Conservation (phyloP, 1,140 invertebrate species). For the Sitodiplosis mosellana region DNA sequence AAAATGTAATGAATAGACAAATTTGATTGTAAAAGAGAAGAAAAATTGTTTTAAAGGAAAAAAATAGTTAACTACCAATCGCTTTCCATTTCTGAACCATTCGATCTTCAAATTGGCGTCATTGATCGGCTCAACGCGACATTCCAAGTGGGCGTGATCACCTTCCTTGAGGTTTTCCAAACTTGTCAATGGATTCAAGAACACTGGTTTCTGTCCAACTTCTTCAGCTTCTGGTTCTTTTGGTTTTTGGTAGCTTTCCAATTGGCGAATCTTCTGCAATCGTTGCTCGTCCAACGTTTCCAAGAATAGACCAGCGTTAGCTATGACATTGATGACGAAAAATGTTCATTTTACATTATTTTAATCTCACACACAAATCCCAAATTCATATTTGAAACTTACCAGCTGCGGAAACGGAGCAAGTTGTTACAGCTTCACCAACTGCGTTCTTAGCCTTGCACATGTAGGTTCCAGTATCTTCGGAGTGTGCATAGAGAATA, state of each 20-base stretch:
- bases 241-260: conserved; percentile 65
- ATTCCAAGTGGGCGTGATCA: conserved; percentile 87
- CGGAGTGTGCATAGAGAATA: conserved; percentile 88
- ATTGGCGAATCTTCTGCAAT: conserved; percentile 69
- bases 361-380: no score
- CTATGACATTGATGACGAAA: conserved; percentile 27
- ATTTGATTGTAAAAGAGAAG: no score
- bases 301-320: conserved; percentile 62
- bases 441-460: conserved; percentile 81
- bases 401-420: conserved; percentile 67
- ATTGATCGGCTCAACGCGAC: conserved; percentile 85
- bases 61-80: no score
- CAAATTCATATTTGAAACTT: conserved; percentile 16
- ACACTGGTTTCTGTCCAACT: conserved; percentile 62
- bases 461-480: conserved; percentile 90
- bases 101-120: conserved; percentile 88
- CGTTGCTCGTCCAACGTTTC: conserved; percentile 80
- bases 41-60: no score
- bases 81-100: conserved; percentile 82
- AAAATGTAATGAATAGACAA: no score
- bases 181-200: conserved; percentile 68
- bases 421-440: conserved; percentile 83
- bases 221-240: conserved; percentile 57
- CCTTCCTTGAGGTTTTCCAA: conserved; percentile 76
- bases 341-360: conserved; percentile 2